Evolutionary conservation across 2,888 invertebrate species (phyloP).

Genomic region (Epinotia brunnichana): DNA sequence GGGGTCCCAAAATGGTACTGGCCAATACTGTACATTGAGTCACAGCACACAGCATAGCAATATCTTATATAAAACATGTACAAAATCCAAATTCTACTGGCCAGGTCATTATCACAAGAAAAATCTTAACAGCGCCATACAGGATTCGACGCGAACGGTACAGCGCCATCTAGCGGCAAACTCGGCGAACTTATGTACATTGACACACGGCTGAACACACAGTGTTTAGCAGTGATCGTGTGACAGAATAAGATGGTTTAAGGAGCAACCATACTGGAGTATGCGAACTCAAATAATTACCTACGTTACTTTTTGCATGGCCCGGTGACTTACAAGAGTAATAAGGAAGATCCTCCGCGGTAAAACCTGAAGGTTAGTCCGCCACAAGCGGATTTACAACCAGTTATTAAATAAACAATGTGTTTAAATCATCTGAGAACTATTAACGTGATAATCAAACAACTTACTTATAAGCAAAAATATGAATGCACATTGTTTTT

Average conservation of each 20-base stretch:
- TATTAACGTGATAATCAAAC: conserved; percentile 23
- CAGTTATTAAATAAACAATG: conserved; percentile 12
- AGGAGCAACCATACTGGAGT: background rate
- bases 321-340: conserved; percentile 21
- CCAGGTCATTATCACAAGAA: too few species aligned
- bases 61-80: too few species aligned
- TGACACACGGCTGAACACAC: too few species aligned
- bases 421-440: background rate
- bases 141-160: too few species aligned
- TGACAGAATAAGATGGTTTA: background rate
- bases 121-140: too few species aligned
- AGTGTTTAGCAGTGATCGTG: background rate
- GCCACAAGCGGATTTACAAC: conserved; percentile 16
- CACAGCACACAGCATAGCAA: too few species aligned
- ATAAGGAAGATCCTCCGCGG: conserved; percentile 28
- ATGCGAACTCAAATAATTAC: background rate
- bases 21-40: too few species aligned
- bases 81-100: too few species aligned
- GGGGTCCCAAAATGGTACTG: too few species aligned
- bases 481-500: conserved; percentile 28
- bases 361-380: conserved; percentile 26
- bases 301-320: background rate
- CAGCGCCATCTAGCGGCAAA: too few species aligned
- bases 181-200: too few species aligned
- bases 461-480: conserved; percentile 37